A percentile compares a stretch with the other conserved stretches of the same genome.
Conservation (phyloP, 1,140 invertebrate species). For the Lepidurus couesii region DNA sequence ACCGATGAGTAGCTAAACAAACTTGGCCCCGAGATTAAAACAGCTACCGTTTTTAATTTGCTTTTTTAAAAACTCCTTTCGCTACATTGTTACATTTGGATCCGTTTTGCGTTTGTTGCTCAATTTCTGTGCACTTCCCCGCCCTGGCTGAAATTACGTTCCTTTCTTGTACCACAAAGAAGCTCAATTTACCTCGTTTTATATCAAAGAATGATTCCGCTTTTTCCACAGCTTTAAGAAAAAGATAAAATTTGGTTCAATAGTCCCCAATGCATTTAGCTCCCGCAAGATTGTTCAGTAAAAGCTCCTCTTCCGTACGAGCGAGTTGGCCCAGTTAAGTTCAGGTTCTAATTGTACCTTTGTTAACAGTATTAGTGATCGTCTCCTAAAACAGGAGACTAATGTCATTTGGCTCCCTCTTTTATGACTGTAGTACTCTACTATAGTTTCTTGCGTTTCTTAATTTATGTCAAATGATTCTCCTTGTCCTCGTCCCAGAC, state of each 20-base stretch:
- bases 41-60: too few species aligned
- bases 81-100: neutral
- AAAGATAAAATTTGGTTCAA: neutral
- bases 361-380: constrained; percentile 15
- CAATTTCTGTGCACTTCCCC: neutral
- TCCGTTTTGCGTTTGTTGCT: neutral
- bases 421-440: neutral
- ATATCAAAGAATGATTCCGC: neutral
- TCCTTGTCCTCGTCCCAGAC: neutral
- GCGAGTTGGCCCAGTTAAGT: neutral
- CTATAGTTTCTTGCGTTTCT: neutral
- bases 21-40: too few species aligned
- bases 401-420: neutral
- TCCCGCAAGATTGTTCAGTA: neutral
- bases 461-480: neutral
- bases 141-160: neutral
- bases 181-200: constrained; percentile 9
- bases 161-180: neutral
- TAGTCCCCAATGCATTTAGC: neutral
- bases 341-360: constrained; percentile 8
- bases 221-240: neutral
- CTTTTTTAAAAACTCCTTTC: neutral
- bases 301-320: neutral
- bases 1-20: too few species aligned
- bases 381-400: neutral